Percentiles rank a stretch among this genome's conserved stretches.
Conservation (phyloP, 2,113 vertebrate species). For the Pogona vitticeps region DNA sequence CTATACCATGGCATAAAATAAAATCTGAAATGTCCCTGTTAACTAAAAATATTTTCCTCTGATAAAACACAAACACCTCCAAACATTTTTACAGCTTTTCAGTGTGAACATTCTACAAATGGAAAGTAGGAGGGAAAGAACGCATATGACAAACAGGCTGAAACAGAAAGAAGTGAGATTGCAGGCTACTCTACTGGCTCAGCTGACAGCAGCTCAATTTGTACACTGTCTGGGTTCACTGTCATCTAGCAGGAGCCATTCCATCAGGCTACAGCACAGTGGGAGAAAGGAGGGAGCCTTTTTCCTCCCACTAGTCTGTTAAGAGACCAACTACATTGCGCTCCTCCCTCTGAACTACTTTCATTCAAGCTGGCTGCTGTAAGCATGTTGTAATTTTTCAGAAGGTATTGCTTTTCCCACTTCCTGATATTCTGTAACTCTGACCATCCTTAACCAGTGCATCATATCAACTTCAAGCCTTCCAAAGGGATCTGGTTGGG, state of each 20-base stretch:
- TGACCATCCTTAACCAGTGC: not conserved
- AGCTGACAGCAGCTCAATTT: not conserved
- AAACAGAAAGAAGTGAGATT: not conserved
- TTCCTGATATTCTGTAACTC: not conserved
- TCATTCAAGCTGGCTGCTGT: not conserved
- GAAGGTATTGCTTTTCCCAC: not conserved
- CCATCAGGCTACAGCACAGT: not conserved
- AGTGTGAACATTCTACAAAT: conserved; percentile 13
- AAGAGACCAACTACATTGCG: not conserved
- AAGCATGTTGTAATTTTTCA: not conserved
- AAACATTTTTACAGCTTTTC: not conserved
- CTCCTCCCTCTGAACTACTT: not conserved
- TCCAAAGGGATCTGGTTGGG: not conserved
- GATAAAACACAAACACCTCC: not conserved
- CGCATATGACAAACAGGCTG: conserved; percentile 7
- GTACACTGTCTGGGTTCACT: not conserved
- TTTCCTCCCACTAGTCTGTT: not conserved
- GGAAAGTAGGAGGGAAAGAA: conserved; percentile 11
- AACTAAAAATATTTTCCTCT: conserved; percentile 1
- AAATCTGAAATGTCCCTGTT: not conserved
- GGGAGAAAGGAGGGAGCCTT: not conserved
- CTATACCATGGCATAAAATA: not conserved
- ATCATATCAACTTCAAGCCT: not conserved
- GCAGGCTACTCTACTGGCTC: not conserved
- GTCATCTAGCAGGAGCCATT: not conserved